phyloP scores from a whole-genome alignment of 2,113 vertebrate species.

The Saccopteryx leptura region DNA sequence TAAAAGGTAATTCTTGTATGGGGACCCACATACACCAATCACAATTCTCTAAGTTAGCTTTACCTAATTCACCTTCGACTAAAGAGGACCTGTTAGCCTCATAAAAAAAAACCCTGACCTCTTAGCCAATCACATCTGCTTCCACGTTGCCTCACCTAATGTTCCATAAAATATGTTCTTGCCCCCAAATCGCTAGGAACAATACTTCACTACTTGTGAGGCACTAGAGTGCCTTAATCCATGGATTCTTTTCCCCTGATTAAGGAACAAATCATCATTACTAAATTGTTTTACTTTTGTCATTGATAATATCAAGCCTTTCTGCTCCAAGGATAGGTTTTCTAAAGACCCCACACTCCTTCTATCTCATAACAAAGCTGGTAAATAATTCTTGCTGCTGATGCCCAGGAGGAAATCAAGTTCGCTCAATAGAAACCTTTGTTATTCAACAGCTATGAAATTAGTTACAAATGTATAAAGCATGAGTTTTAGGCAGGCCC shows the following conservation, averaged over 20 bases:
- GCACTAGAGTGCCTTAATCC: background rate
- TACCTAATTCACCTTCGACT: background rate
- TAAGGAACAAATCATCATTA: background rate
- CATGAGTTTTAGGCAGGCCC: background rate
- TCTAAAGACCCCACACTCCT: slow-evolving; percentile 50
- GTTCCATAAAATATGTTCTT: background rate
- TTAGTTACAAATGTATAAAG: background rate
- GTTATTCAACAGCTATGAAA: background rate
- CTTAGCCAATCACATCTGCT: background rate
- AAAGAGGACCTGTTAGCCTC: background rate
- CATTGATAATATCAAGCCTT: background rate
- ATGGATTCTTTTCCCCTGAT: background rate
- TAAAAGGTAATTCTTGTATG: background rate
- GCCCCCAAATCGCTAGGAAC: background rate
- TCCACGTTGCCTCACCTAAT: background rate
- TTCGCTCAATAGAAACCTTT: background rate
- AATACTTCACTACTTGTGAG: background rate
- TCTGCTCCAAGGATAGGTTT: background rate
- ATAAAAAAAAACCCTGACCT: background rate
- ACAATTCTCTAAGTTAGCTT: background rate
- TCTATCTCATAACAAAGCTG: background rate
- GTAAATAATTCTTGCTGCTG: background rate
- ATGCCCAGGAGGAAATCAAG: slow-evolving; percentile 2
- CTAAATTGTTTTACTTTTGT: background rate
- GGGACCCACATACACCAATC: background rate